Base-by-base conservation (phyloP, 2,888 invertebrate genomes). In the Macrosoma leucophasiata region DNA sequence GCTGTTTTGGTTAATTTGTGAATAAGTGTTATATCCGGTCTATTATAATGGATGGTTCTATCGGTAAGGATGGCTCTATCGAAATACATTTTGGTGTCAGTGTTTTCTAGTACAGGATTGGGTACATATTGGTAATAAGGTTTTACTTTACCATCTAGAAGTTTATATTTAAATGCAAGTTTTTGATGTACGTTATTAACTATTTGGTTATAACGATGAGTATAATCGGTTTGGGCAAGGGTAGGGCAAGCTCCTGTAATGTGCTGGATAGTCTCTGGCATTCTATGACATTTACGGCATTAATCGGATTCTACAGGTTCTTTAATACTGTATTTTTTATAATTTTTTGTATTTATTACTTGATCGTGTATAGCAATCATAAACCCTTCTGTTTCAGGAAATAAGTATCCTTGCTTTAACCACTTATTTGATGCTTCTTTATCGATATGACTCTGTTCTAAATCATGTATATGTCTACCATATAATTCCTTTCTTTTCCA, bases 321-420 rank as follows among this genome's bases (percentile, higher is more conserved):
- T 10, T 22, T 22, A 4, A 10, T 22, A 11, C 10, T 22, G 11
- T 22, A 10, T 10, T 22, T 22, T 10, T 7, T 22, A 22, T 22
- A 22, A 10, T 22, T 22, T 22, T 3, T 10, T 15, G 25, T 25
- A 10, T 25, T 25, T 3, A 24, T 24, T 10, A 13, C 24, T 24
- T 24, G 13, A 10, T 22, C 22, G 4, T 22, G 22, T 7, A 24
- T 24, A 3, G 41, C 38, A 3, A 35, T 3, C 31, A 39, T 39
- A 11, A 42, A 39, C 2, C 36, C 40, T 19, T 41, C 34, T 3
- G 41, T 39, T 27, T 44, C 41, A 2, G 39, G 44, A 13, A 41
- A 25, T 25, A n/a, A 25, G 14, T 14, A 14, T 13, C 25, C 25
- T n/a, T 14, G 8, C 9, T 25, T 25, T 2, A 25, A 6, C 13